phyloP scores from a whole-genome alignment of 1,140 invertebrate species.

The Drosophila nebulosa region DNA sequence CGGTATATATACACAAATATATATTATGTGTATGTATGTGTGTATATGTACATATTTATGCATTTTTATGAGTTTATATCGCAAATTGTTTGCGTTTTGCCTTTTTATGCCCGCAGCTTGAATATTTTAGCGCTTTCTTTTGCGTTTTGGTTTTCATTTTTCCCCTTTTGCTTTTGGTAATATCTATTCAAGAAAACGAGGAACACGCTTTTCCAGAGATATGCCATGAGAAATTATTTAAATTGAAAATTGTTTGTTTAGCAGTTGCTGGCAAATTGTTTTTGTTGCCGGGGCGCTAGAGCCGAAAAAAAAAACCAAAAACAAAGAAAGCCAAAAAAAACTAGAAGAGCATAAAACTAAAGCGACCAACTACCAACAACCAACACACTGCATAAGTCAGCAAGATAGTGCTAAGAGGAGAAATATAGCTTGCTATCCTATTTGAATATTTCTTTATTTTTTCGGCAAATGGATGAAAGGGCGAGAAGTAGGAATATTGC shows the following conservation, averaged over 20 bases:
- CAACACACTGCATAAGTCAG: background rate
- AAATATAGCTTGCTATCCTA: background rate
- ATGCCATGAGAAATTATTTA: conserved; percentile 61
- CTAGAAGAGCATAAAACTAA: background rate
- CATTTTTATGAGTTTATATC: conserved; percentile 64
- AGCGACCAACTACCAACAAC: background rate
- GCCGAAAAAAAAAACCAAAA: background rate
- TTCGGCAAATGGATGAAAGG: background rate
- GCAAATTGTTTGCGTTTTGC: conserved; percentile 67
- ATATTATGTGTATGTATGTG: conserved; percentile 1
- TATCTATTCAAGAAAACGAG: conserved; percentile 55
- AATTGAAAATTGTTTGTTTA: conserved; percentile 71
- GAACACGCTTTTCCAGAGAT: conserved; percentile 42
- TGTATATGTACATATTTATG: conserved; percentile 28
- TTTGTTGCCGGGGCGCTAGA: background rate
- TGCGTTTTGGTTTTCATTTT: conserved; percentile 18
- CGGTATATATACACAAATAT: background rate
- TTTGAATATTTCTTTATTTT: background rate
- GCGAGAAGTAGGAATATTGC: background rate
- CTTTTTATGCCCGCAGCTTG: conserved; percentile 55
- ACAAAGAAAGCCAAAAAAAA: conserved; percentile 2
- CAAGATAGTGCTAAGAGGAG: background rate
- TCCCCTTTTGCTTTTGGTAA: conserved; percentile 22
- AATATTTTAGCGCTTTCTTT: conserved; percentile 43
- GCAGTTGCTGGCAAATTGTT: conserved; percentile 46